Evolutionary conservation across 2,797 vertebrate species (phyloP).

Genomic region (Acanthurus leucopareius): DNA sequence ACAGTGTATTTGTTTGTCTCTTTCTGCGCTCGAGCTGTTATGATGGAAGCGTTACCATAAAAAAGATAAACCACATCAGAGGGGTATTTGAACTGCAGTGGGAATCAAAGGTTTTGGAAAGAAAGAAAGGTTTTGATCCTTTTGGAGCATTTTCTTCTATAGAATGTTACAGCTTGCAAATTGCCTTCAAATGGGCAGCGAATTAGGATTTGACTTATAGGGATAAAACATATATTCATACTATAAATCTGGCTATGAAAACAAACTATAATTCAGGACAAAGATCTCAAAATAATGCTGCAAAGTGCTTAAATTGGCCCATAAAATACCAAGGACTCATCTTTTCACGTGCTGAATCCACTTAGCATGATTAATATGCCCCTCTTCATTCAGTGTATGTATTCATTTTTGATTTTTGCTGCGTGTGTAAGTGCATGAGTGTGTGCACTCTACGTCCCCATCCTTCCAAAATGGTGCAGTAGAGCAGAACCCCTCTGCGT

Average conservation of each 20-base stretch:
- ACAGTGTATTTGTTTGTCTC: constrained; percentile 31
- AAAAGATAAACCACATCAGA: constrained; percentile 64
- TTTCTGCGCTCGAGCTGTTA: constrained; percentile 43
- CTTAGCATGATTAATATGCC: constrained; percentile 36
- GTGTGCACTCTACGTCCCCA: constrained; percentile 49
- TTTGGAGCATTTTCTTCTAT: constrained; percentile 15
- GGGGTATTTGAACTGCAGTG: constrained; percentile 54
- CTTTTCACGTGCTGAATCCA: constrained; percentile 43
- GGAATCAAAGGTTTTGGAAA: constrained; percentile 51
- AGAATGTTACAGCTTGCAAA: constrained; percentile 42
- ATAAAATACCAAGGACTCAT: constrained; percentile 33
- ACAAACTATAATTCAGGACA: not conserved
- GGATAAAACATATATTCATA: not conserved
- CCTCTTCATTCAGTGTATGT: constrained; percentile 17
- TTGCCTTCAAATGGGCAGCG: constrained; percentile 31
- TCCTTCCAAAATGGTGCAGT: constrained; percentile 76
- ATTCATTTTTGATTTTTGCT: constrained; percentile 27
- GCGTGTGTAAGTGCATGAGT: constrained; percentile 13
- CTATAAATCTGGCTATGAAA: constrained; percentile 3
- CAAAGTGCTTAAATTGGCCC: constrained; percentile 8
- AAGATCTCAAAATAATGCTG: not conserved
- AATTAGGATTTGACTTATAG: constrained; percentile 1
- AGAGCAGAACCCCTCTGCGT: constrained; percentile 68
- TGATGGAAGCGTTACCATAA: constrained; percentile 46
- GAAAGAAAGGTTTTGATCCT: constrained; percentile 35